Base-by-base conservation (phyloP, 2,888 invertebrate genomes). In the Heliconius sara region DNA sequence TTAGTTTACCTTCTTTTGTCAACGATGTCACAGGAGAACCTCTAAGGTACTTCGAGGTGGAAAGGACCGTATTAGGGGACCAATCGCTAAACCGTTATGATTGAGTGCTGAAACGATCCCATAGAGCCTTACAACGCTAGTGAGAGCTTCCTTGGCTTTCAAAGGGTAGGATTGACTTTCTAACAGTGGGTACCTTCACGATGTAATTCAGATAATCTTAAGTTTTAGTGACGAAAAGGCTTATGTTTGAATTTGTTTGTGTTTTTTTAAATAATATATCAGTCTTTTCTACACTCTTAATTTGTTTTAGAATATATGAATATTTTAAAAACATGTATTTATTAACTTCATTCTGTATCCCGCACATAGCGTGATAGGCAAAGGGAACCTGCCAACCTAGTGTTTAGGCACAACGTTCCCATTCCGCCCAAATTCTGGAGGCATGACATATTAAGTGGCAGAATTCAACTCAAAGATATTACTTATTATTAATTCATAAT, bases 31-130 rank as follows among this genome's bases (percentile, higher is more conserved):
- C 12, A 43, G 13, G 43, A 47, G n/a, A 25, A 47, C n/a, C 43
- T 16, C 39, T 68, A 43, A 68, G 43, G 43, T 68, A 25, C 43
- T 25, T 70, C 16, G 43, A 47, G 16, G 70, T 70, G 70, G 3
- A 47, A 25, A 70, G 43, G 47, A 43, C 70, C 70, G 43, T 43
- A 70, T 25, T 70, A 39, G 25, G 70, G 70, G 43, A 70, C 70
- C 43, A 70, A 70, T 70, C 43, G 43, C 43, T 47, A 43, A 47
- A 70, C 43, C 70, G 70, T 47, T 47, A 70, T 70, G 70, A 70
- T 70, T 70, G 43, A 70, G 70, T 47, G 19, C 43, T 25, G 47
- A 47, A 70, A 16, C 70, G 43, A n/a, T 70, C 70, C 43, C 43
- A 47, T 9, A 70, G 70, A 70, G 47, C 43, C 7, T 43, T 16